Evolutionary conservation across 2,797 vertebrate genomes (phyloP).

Genomic region (Synaphobranchus kaupii): DNA sequence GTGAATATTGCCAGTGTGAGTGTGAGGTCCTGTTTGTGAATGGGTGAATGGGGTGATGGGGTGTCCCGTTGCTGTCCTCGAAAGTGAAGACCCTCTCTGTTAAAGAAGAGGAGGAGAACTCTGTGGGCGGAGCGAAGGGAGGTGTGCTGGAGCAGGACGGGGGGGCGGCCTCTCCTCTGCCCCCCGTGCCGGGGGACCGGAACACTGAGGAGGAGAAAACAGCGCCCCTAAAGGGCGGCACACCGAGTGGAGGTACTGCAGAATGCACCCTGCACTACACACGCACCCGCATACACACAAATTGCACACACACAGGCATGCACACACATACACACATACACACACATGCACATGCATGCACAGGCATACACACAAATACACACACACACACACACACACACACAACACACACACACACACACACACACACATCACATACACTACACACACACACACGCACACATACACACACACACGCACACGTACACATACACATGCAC

Average conservation of each 20-base stretch:
- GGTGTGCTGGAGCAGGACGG: constrained; percentile 27
- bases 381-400: too few relatives aligned
- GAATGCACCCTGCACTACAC: not conserved
- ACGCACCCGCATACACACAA: not conserved
- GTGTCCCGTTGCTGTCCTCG: constrained; percentile 17
- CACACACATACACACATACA: too few relatives aligned
- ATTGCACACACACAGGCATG: not conserved
- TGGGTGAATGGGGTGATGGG: constrained; percentile 23
- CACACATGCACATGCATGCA: too few relatives aligned
- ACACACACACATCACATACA: not conserved
- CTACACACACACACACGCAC: not conserved
- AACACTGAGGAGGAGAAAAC: constrained; percentile 29
- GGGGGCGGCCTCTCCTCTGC: constrained; percentile 21
- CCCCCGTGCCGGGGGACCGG: not conserved
- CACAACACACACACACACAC: too few relatives aligned
- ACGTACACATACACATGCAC: not conserved
- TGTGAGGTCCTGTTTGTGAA: not conserved
- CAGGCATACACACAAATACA: too few relatives aligned
- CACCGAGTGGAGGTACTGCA: not conserved
- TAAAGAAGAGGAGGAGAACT: constrained; percentile 27
- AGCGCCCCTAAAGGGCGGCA: constrained; percentile 23
- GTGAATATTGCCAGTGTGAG: too few relatives aligned
- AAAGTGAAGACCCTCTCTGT: constrained; percentile 28
- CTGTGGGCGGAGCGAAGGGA: constrained; percentile 14
- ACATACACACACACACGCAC: not conserved